Base-by-base conservation (phyloP, 2,113 vertebrate species). In the Nematolebias whitei region DNA sequence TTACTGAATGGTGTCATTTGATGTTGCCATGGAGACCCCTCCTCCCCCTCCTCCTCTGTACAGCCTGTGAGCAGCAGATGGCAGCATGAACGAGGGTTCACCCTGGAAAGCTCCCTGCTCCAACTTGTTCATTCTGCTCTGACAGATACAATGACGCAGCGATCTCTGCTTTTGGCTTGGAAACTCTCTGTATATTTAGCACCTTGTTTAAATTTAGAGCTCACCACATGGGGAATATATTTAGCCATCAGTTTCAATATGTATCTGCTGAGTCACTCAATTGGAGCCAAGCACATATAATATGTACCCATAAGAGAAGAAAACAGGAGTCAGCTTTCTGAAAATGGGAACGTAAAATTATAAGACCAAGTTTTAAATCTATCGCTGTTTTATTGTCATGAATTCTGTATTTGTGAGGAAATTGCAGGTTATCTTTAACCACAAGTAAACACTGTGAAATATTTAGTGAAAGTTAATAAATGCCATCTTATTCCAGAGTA, bases 161-260 rank as follows among this genome's bases (percentile, higher is more conserved):
- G 74, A 76, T 78, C 79, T 87, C 82, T 89, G 68, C 51, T 85
- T 92, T 91, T 92, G 91, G 88, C 88, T 90, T 54, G 85, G 91
- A 92, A 89, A 91, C 80, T 90, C 56, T 61, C 75, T 76, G 85
- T 92, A 92, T 92, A 91, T 91, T 90, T 91, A 90, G 91, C 74
- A 83, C 62, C 76, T 68, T 15, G 71, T 89, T 89, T 90, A 83
- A 87, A 85, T 67, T 80, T 85, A 87, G 87, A 89, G 84, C 70
- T 72, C 79, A 85, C 86, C 83, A 84, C 80, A 79, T 78, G 79
- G 78, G 49, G 63, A 77, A 71, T 78, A 82, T 70, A 85, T 86
- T 81, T 84, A 78, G 71, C 44, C 55, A 60, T 29, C 61, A 39
- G 65, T 86, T 80, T 75, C 64, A 85, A 90, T 74, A 79, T 44